Evolutionary conservation across 1,140 invertebrate species (phyloP), one percentile per base, ranked within the genome.

Genomic region (Bathynomus jamesi): DNA sequence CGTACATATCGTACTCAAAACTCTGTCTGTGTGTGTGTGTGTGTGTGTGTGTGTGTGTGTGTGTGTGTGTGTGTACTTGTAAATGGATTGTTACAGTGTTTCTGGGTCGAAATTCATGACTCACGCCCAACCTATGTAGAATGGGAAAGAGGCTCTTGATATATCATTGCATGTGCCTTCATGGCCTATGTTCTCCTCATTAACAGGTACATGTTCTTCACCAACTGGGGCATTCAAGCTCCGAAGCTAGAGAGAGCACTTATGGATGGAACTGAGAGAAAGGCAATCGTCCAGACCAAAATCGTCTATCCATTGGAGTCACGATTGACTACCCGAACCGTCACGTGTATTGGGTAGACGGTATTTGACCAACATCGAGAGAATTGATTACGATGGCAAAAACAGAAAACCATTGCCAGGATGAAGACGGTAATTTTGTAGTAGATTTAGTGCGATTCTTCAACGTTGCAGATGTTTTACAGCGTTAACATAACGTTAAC

Each of bases 311-410:
- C 89, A 1, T 86, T 86, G 87, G 88, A 69, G 82, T 91, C 17
- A 84, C 88, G 24, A 82, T 91, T 21, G 91, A 94, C 82, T 86
- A 87, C 77, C 86, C 90, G n/a, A 87, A 86, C 63, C 81, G 87
- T 74, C 85, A 88, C 77, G 84, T 94, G 13, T 93, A 92, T 82
- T 93, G 90, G 89, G 87, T 89, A 40, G 90, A 92, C 81, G 86
- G 13, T 91, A 90, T 81, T 83, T 91, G 71, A 89, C 91, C 81
- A 88, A 86, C 78, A 86, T 91, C 13, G 90, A 90, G 80, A 82
- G 87, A 62, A 85, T 89, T 4, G 86, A 89, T 83, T 91, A 91
- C 80, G 84, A 89, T 79, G 89, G 90, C 24, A 80, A 81, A 1
- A 85, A 87, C 77, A 82, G 89, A 61, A 85, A 84, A 89, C 88